Percentiles rank a stretch among this genome's conserved stretches.
phyloP scores from a whole-genome alignment of 2,888 invertebrate species.

The Drosophila trichaetosa region DNA sequence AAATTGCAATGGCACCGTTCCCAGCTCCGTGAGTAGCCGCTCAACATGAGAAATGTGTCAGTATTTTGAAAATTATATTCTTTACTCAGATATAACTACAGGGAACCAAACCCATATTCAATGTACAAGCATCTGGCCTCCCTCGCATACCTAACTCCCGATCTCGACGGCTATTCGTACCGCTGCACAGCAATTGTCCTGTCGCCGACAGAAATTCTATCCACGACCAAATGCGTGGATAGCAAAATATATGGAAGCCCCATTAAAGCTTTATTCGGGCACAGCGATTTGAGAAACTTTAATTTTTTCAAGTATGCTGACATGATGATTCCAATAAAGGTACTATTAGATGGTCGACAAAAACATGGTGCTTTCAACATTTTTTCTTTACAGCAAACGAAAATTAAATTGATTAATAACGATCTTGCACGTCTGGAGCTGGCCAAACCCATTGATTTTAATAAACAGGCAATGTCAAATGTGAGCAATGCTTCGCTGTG shows the following conservation, averaged over 20 bases:
- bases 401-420: not conserved
- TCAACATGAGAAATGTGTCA: not conserved
- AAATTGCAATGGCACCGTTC: not conserved
- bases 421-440: not conserved
- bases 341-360: not conserved
- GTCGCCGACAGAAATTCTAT: conserved; percentile 1
- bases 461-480: fast-evolving
- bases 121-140: not conserved
- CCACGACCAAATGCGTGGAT: conserved; percentile 21
- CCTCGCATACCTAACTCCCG: not conserved
- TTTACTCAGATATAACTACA: not conserved
- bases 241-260: fast-evolving
- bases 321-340: not conserved
- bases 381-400: not conserved
- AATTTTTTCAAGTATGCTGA: fast-evolving
- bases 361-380: not conserved
- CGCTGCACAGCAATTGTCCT: conserved; percentile 15
- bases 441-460: not conserved
- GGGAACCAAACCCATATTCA: not conserved
- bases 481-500: conserved; percentile 1
- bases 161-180: not conserved
- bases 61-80: not conserved
- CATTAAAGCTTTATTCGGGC: not conserved
- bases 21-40: not conserved
- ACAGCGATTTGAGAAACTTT: not conserved